Evolutionary conservation across 2,888 invertebrate genomes (phyloP), one percentile per base, ranked within the genome.

Genomic region (Ferdinandea cuprea): DNA sequence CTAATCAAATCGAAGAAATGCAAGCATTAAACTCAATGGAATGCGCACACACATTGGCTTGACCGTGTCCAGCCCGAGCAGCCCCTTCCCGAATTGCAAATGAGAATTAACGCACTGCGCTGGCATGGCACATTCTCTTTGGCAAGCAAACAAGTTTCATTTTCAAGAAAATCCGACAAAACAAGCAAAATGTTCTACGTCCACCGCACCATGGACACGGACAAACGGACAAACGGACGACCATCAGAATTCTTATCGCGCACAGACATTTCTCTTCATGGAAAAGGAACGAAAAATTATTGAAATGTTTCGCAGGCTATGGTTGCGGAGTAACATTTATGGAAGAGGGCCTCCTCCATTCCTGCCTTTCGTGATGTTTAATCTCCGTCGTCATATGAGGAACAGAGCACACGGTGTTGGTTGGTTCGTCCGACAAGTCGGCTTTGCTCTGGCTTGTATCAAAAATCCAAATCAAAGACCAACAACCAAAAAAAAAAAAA

Each of bases 171-270:
- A 56, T 21, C 68, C 32, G 35, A 25, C 30, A 19, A 32, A 63
- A 35, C 21, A 25, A 35, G 21, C 72, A 72, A 54, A 52, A 44
- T 21, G 28, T 37, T 25, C 25, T 21, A 11, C 9, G 35, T 7
- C 35, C 9, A 35, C 44, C 19, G 44, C 8, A 8, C 44, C n/a
- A n/a, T n/a, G n/a, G n/a, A n/a, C n/a, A n/a, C n/a, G n/a, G n/a
- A n/a, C n/a, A n/a, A n/a, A n/a, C n/a, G n/a, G n/a, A n/a, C n/a
- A n/a, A n/a, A 8, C 9, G 37, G 25, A 37, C 15, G 56, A 56
- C 48, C 37, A 73, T 65, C 63, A 74, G 48, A 68, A 76, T 61
- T 50, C 68, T 76, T 76, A 76, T 76, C 76, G 52, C 59, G 42
- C 50, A 50, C 74, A 65, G 37, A 37, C 35, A 42, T 59, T 66